A percentile compares a stretch with the other conserved stretches of the same genome.
These are phyloP conservation scores for Linnaemya tessellans DNA, from an alignment of 2,888 invertebrate species.

Conservation along the genomic window DNA sequence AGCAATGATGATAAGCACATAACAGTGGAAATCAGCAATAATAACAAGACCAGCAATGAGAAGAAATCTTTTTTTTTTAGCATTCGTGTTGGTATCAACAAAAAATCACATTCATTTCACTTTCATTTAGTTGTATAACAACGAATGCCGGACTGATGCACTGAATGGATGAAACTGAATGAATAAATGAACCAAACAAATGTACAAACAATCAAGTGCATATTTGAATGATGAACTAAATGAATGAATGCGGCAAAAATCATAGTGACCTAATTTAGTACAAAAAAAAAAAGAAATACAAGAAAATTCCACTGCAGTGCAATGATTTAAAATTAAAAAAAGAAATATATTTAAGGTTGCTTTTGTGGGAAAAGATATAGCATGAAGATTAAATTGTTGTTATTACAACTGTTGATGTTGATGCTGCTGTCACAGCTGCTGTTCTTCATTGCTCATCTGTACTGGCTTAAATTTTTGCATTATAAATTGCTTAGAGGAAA, in stretches of 20 bases:
- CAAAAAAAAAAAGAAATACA: slow-evolving; percentile 19
- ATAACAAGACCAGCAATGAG: slow-evolving; percentile 17
- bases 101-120: slow-evolving; percentile 56
- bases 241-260: slow-evolving; percentile 61
- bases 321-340: slow-evolving; percentile 42
- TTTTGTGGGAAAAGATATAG: slow-evolving; percentile 9
- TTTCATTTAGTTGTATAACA: slow-evolving; percentile 59
- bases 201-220: slow-evolving; percentile 39
- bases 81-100: background rate
- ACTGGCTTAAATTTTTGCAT: background rate
- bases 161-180: slow-evolving; percentile 15
- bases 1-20: slow-evolving; percentile 56
- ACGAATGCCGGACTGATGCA: slow-evolving; percentile 43
- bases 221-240: slow-evolving; percentile 38
- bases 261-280: slow-evolving; percentile 65
- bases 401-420: background rate
- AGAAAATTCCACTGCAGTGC: slow-evolving; percentile 28
- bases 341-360: slow-evolving; percentile 33
- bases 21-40: slow-evolving; percentile 37
- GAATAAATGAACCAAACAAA: slow-evolving; percentile 22
- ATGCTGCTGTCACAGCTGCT: background rate
- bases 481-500: background rate
- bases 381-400: background rate
- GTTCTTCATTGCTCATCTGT: background rate
- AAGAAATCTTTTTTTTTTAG: background rate